phyloP scores from a whole-genome alignment of 2,888 invertebrate genomes.

The Acanthopleura granulata region DNA sequence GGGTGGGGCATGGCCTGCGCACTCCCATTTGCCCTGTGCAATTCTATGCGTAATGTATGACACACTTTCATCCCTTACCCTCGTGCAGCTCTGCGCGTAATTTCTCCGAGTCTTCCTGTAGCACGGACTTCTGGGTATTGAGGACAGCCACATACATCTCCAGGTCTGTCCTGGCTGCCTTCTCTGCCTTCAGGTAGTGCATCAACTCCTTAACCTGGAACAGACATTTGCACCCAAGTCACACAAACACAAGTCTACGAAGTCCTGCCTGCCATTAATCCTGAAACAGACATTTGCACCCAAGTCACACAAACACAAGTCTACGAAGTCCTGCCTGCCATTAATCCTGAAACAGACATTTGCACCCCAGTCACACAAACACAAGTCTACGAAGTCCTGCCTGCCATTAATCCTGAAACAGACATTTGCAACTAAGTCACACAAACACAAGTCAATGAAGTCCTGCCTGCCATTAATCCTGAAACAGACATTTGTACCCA shows the following conservation, averaged over 20 bases:
- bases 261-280: too few species aligned
- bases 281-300: constrained; percentile 45
- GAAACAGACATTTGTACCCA: too few species aligned
- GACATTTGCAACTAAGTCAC: not conserved
- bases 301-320: too few species aligned
- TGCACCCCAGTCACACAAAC: too few species aligned
- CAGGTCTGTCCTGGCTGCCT: constrained; percentile 70
- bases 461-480: too few species aligned
- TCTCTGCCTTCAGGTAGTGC: constrained; percentile 71
- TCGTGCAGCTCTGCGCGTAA: constrained; percentile 67
- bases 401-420: too few species aligned
- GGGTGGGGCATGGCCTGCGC: too few species aligned
- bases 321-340: too few species aligned
- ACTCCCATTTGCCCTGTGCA: too few species aligned
- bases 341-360: constrained; percentile 53
- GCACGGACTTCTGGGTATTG: constrained; percentile 71
- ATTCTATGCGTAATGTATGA: not conserved
- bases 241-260: too few species aligned
- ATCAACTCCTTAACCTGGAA: constrained; percentile 69
- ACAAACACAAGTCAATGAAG: too few species aligned
- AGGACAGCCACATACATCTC: constrained; percentile 73
- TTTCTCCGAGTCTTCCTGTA: constrained; percentile 71
- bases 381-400: too few species aligned
- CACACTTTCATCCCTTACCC: constrained; percentile 44
- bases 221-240: not conserved